phyloP scores from a whole-genome alignment of 2,888 invertebrate genomes.

The Lacanobia wlatinum region DNA sequence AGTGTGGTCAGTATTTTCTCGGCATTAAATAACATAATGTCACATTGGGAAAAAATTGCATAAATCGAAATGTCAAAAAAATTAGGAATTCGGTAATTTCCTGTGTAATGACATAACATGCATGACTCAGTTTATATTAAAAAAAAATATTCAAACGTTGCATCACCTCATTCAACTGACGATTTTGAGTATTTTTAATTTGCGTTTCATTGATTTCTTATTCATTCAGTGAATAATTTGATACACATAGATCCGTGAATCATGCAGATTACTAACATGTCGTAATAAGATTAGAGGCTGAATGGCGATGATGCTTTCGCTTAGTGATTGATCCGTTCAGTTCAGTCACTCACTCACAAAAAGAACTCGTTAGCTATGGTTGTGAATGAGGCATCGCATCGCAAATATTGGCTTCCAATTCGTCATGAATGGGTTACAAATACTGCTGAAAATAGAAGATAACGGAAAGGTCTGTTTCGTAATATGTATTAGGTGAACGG shows the following conservation, averaged over 20 bases:
- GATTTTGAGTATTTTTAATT: slow-evolving; percentile 38
- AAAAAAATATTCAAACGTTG: slow-evolving; percentile 10
- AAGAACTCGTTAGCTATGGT: slow-evolving; percentile 28
- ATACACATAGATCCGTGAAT: slow-evolving; percentile 28
- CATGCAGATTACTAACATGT: slow-evolving; percentile 33
- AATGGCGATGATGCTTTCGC: slow-evolving; percentile 37
- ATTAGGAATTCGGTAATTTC: slow-evolving; percentile 7
- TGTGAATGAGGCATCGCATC: slow-evolving; percentile 35
- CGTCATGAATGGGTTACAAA: slow-evolving; percentile 47
- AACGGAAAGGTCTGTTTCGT: slow-evolving; percentile 11
- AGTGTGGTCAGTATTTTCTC: neutral
- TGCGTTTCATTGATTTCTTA: slow-evolving; percentile 28
- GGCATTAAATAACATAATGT: neutral
- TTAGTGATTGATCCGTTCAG: slow-evolving; percentile 24
- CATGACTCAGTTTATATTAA: slow-evolving; percentile 18
- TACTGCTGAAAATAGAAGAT: slow-evolving; percentile 54
- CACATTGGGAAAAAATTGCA: neutral
- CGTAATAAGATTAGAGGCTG: slow-evolving; percentile 27
- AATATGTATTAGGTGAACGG: slow-evolving; percentile 31
- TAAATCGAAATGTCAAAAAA: slow-evolving; percentile 6
- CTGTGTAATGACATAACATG: neutral
- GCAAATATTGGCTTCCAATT: slow-evolving; percentile 46
- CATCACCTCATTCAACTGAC: slow-evolving; percentile 3
- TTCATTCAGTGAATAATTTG: slow-evolving; percentile 26
- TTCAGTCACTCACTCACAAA: slow-evolving; percentile 48